Evolutionary conservation across 2,797 vertebrate genomes (phyloP), one percentile per base, ranked within the genome.

Genomic region (Gadopsis bispinosus): DNA sequence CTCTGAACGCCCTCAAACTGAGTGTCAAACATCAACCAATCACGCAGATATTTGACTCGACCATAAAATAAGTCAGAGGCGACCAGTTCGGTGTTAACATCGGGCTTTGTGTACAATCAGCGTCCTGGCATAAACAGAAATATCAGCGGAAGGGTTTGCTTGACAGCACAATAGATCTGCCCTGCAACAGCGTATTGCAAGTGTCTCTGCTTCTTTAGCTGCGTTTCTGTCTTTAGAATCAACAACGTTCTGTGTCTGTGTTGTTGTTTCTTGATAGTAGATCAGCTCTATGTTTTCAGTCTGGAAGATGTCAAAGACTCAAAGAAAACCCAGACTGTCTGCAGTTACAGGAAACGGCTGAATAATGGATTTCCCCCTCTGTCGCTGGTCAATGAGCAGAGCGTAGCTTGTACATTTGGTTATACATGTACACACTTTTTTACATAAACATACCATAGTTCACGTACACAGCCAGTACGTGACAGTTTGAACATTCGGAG

Each of bases 361-460:
- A 58, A 50, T 69, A 77, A 20, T 62, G 47, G 64, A 56, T 72
- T 84, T 83, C 54, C 59, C 14, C 35, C 51, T 73, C 37, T 56
- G 54, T 10, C 55, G 37, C 22, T 67, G n/a, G 19, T 69, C 59
- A 66, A 22, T 59, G 20, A 69, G 58, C 69, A 61, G 9, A 56
- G n/a, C 22, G 20, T 53, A 29, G 64, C 63, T 62, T 39, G 59
- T 37, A 70, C 71, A 74, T 85, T 82, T 75, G 73, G 75, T 67
- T 83, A 82, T 61, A 89, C 67, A 66, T 55, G 73, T 75, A 80
- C 72, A 87, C 67, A 71, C 59, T 60, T 60, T 63, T 64, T 77
- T 33, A 83, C 61, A 80, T 69, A 86, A 51, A 83, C 60, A 81
- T 51, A 72, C n/a, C 13, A 54, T 69, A 70, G 43, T 54, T 65